Conservation (phyloP, 2,797 vertebrate genomes). For the Pogonophryne albipinna region DNA sequence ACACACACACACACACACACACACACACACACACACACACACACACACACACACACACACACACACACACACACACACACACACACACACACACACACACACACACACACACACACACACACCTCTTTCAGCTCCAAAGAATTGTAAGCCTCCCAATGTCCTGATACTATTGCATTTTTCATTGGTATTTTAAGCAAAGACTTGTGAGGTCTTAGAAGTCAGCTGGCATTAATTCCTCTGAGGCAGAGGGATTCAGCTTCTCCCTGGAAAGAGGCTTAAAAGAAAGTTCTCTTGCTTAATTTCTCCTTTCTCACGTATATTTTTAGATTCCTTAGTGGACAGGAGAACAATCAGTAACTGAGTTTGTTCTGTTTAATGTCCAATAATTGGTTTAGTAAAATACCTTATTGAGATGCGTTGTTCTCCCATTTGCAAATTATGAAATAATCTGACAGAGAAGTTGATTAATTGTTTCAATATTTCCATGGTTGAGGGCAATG, state of each 20-base stretch:
- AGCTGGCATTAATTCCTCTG: constrained; percentile 82
- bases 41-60: constrained; percentile 15
- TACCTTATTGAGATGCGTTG: constrained; percentile 6
- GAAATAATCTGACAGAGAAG: constrained; percentile 25
- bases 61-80: constrained; percentile 11
- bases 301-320: constrained; percentile 40
- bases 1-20: constrained; percentile 17
- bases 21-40: constrained; percentile 17
- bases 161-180: constrained; percentile 76
- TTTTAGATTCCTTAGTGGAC: constrained; percentile 43
- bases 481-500: constrained; percentile 31
- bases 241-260: constrained; percentile 70
- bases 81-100: constrained; percentile 18
- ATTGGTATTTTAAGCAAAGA: constrained; percentile 83
- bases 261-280: constrained; percentile 78
- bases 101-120: constrained; percentile 6
- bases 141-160: constrained; percentile 79
- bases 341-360: constrained; percentile 48
- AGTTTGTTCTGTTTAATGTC: constrained; percentile 26
- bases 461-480: constrained; percentile 52
- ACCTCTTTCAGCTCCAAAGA: constrained; percentile 66
- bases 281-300: constrained; percentile 65
- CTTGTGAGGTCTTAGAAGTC: constrained; percentile 82
- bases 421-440: constrained; percentile 20
- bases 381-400: constrained; percentile 16